Base-by-base conservation (phyloP, 2,797 vertebrate genomes). In the Crypturellus tataupa region DNA sequence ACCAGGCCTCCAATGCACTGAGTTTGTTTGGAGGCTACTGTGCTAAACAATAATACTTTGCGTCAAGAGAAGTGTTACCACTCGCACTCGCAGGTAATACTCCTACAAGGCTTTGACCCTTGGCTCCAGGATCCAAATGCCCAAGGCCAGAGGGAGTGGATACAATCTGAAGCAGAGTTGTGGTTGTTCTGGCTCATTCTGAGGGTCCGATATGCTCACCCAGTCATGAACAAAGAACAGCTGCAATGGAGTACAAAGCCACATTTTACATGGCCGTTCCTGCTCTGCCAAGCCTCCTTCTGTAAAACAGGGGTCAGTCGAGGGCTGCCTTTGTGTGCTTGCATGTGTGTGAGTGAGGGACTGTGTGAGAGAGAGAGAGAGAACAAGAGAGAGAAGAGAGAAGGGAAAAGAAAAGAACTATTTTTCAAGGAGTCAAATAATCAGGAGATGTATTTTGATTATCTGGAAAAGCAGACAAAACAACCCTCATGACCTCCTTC, bases 261-360 rank as follows among this genome's bases (percentile, higher is more conserved):
- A 10, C 51, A 85, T 76, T 85, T 87, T 76, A 9, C n/a, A 17
- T 5, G 15, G 20, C 37, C 76, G 8, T 53, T 91, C 37, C 33
- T 71, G 33, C 23, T 68, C 29, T 56, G 31, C 18, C 55, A 56
- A n/a, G 1, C 13, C 12, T 62, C 12, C 12, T 35, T 24, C 37
- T 42, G 4, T 35, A 0, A 18, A 47, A 84, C 19, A 29, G 29
- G 13, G 29, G 21, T 65, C 46, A 73, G 21, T 63, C 39, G 76
- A 56, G 44, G 19, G 5, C 3, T 1, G 8, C 12, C 55, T 56
- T 13, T 24, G 6, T 24, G 10, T n/a, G 19, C 85, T 72, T 70
- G 19, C 0, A 0, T 49, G 35, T 56, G 53, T 31, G 67, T 56
- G 21, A 9, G n/a, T 0, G 0, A 17, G 16, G 47, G 47, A 47